These are phyloP conservation scores for Exephanes ischioxanthus DNA, from an alignment of 2,888 invertebrate species.

Conservation along the genomic window DNA sequence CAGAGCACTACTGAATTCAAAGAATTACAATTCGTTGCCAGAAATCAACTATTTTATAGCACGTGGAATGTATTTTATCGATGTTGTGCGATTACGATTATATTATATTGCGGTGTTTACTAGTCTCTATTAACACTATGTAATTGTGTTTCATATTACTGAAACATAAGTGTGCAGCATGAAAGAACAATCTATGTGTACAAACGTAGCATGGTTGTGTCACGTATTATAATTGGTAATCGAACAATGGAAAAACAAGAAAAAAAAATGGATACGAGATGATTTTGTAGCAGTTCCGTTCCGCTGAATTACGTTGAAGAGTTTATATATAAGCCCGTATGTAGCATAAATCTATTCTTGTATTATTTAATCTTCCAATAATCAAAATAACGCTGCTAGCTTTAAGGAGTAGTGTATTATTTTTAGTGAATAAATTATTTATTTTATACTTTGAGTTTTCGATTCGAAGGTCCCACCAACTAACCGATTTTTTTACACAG, in stretches of 20 bases:
- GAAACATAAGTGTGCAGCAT: constrained; percentile 69
- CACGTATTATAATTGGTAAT: constrained; percentile 55
- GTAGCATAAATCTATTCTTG: constrained; percentile 52
- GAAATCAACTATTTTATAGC: constrained; percentile 67
- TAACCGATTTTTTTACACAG: neutral
- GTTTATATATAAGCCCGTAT: constrained; percentile 53
- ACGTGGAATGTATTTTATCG: constrained; percentile 67
- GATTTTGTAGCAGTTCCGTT: constrained; percentile 57
- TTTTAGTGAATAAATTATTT: constrained; percentile 80
- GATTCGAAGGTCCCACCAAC: constrained; percentile 19
- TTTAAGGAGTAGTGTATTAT: constrained; percentile 77
- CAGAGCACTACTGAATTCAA: constrained; percentile 69
- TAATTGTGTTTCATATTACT: constrained; percentile 57
- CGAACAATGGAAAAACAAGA: constrained; percentile 41
- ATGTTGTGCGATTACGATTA: constrained; percentile 71
- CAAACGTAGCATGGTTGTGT: constrained; percentile 73
- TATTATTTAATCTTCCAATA: constrained; percentile 76
- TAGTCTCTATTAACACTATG: constrained; percentile 58
- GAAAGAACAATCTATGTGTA: constrained; percentile 77
- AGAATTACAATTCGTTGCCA: constrained; percentile 67
- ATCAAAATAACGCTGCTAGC: constrained; percentile 67
- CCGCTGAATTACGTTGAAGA: constrained; percentile 60
- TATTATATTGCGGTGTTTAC: constrained; percentile 65
- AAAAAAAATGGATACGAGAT: constrained; percentile 16
- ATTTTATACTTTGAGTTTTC: constrained; percentile 68